phyloP scores from a whole-genome alignment of 1,140 invertebrate species.

The Zophobas atratus region DNA sequence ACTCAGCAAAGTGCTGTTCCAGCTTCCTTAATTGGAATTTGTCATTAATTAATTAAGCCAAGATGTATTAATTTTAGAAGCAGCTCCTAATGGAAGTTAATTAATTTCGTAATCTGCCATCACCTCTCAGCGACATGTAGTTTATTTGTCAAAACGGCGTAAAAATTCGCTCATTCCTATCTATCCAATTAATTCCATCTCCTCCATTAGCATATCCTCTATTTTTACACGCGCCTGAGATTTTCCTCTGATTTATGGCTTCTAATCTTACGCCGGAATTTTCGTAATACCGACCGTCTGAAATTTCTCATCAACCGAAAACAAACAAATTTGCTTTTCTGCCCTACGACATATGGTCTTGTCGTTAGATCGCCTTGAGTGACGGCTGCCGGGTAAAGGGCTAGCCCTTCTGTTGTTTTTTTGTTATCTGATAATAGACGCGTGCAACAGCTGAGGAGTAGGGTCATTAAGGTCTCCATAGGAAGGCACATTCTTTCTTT shows the following conservation, averaged over 20 bases:
- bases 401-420: slow-evolving; percentile 50
- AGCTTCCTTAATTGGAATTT: slow-evolving; percentile 37
- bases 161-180: slow-evolving; percentile 13
- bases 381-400: slow-evolving; percentile 19
- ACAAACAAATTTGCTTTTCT: slow-evolving; percentile 1
- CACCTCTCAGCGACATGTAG: slow-evolving; percentile 1
- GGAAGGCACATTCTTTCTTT: slow-evolving; percentile 19
- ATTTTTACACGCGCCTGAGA: neutral
- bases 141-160: slow-evolving; percentile 14
- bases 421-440: slow-evolving; percentile 53
- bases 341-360: neutral
- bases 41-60: slow-evolving; percentile 36
- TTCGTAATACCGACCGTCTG: neutral
- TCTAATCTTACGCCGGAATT: neutral
- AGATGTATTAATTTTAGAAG: slow-evolving; percentile 37
- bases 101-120: slow-evolving; percentile 25
- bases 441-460: slow-evolving; percentile 56
- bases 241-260: slow-evolving; percentile 4
- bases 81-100: slow-evolving; percentile 29
- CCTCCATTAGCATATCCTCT: slow-evolving; percentile 7
- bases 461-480: slow-evolving; percentile 39
- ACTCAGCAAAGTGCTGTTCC: slow-evolving; percentile 6
- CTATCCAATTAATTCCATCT: slow-evolving; percentile 9
- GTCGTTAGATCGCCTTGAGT: neutral
- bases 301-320: neutral